A percentile compares a stretch with the other conserved stretches of the same genome.
Conservation (phyloP, 2,113 vertebrate species). For the Coptodon bakossiorum region DNA sequence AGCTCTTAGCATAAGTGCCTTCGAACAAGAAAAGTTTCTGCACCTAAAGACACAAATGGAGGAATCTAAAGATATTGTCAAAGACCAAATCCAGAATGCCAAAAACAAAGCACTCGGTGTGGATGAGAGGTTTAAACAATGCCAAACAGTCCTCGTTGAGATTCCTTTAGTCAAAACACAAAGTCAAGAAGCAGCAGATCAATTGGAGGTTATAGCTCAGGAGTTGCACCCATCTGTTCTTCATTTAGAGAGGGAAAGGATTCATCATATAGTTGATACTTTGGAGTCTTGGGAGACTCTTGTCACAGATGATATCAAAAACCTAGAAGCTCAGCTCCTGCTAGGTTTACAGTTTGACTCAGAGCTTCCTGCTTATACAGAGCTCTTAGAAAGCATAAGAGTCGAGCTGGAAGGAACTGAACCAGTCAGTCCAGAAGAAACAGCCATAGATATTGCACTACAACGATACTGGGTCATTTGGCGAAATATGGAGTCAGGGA, state of each 20-base stretch:
- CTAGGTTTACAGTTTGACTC: slow-evolving; percentile 37
- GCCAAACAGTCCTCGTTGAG: slow-evolving; percentile 70
- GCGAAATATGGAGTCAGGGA: slow-evolving; percentile 69
- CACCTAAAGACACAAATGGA: slow-evolving; percentile 66
- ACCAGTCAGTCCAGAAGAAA: slow-evolving; percentile 64
- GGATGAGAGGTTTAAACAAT: slow-evolving; percentile 54
- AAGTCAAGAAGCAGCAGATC: slow-evolving; percentile 67
- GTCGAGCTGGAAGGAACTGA: slow-evolving; percentile 63
- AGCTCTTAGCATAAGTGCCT: slow-evolving; percentile 41
- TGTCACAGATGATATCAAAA: slow-evolving; percentile 62
- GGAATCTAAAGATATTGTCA: slow-evolving; percentile 52
- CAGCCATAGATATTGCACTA: slow-evolving; percentile 65
- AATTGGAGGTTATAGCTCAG: slow-evolving; percentile 70
- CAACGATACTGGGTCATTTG: slow-evolving; percentile 70
- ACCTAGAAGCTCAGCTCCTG: slow-evolving; percentile 54
- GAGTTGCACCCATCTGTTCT: slow-evolving; percentile 65
- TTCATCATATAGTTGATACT: slow-evolving; percentile 57
- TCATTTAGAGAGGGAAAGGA: slow-evolving; percentile 66
- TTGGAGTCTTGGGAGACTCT: slow-evolving; percentile 58
- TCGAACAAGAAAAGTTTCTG: slow-evolving; percentile 69
- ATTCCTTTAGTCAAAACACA: slow-evolving; percentile 69
- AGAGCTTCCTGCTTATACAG: slow-evolving; percentile 57
- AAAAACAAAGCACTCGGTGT: slow-evolving; percentile 28
- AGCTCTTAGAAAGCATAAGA: slow-evolving; percentile 63
- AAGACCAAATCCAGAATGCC: slow-evolving; percentile 54